A percentile compares a stretch with the other conserved stretches of the same genome.
Evolutionary conservation across 2,113 vertebrate species (phyloP).

Genomic region (Lontra canadensis): DNA sequence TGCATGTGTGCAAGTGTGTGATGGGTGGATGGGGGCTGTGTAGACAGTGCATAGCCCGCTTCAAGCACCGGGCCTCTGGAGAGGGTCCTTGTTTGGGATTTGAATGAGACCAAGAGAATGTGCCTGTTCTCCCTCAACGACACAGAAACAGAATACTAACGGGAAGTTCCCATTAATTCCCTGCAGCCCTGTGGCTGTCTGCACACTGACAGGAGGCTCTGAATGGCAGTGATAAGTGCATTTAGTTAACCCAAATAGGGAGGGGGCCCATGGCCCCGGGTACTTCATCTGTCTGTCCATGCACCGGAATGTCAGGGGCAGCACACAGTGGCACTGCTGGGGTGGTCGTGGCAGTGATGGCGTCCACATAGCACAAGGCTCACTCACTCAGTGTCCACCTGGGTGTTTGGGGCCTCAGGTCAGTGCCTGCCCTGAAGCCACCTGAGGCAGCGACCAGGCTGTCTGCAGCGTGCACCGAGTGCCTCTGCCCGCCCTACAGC

Average conservation of each 20-base stretch:
- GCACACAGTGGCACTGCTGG: neutral
- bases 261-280: neutral
- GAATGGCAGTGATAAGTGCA: neutral
- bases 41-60: neutral
- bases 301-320: neutral
- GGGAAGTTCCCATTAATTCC: neutral
- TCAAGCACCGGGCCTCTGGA: neutral
- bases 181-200: neutral
- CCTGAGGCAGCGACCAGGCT: neutral
- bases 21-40: neutral
- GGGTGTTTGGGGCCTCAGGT: neutral
- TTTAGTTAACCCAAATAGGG: neutral
- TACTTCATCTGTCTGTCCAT: neutral
- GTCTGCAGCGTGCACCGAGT: neutral
- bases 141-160: neutral
- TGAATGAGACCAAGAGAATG: neutral
- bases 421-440: neutral
- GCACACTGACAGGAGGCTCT: neutral
- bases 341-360: neutral
- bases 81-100: neutral
- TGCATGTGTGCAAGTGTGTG: neutral
- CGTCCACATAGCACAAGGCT: fast-evolving
- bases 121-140: neutral
- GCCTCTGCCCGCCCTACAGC: neutral
- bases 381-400: too few species aligned